Percentiles rank a stretch among this genome's conserved stretches.
Conservation (phyloP, 2,888 invertebrate genomes). For the Ariolimax columbianus region DNA sequence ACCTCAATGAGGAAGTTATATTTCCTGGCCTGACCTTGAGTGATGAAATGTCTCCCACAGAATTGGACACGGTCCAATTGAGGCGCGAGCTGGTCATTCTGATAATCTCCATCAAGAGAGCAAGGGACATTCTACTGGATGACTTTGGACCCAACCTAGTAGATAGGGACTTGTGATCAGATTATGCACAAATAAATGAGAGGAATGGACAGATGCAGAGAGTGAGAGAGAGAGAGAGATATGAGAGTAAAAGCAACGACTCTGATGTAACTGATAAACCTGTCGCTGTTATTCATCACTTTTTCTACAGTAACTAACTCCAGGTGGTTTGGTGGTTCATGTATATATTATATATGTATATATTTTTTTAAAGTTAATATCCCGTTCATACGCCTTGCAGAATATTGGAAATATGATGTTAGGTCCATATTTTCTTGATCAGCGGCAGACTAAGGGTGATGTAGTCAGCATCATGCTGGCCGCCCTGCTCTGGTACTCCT, state of each 20-base stretch:
- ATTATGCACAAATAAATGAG: background rate
- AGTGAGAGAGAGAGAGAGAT: background rate
- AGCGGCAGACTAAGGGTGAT: too few species aligned
- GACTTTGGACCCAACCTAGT: constrained; percentile 46
- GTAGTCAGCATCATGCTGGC: too few species aligned
- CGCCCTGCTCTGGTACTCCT: too few species aligned
- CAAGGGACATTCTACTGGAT: constrained; percentile 55
- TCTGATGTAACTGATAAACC: background rate
- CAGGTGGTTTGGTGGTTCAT: background rate
- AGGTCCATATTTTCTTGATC: too few species aligned
- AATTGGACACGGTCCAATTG: constrained; percentile 10
- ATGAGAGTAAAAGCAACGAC: background rate
- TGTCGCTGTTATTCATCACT: background rate
- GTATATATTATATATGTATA: background rate
- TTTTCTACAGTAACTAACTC: background rate
- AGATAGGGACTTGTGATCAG: constrained; percentile 10
- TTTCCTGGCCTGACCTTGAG: constrained; percentile 67
- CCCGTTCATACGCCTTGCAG: background rate
- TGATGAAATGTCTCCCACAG: constrained; percentile 40
- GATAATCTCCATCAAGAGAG: constrained; percentile 49
- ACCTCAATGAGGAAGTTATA: constrained; percentile 65
- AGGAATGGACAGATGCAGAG: background rate
- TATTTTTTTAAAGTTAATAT: background rate
- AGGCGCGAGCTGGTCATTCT: constrained; percentile 52
- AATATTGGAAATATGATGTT: too few species aligned